Percentiles rank a stretch among this genome's conserved stretches.
Conservation (phyloP, 2,113 vertebrate species). For the Takifugu flavidus region DNA sequence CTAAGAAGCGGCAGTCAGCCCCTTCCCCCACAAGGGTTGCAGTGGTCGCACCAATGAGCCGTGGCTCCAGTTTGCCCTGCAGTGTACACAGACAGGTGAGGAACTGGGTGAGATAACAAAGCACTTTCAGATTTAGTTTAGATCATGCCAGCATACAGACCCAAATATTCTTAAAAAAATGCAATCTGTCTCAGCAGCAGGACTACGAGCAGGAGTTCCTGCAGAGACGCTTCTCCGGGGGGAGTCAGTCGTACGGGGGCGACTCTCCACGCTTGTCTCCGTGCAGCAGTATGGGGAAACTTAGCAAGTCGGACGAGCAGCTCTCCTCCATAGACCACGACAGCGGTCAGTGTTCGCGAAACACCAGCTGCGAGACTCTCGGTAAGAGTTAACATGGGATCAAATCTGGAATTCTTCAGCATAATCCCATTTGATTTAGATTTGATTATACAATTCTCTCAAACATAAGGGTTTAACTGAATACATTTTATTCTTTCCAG, state of each 20-base stretch:
- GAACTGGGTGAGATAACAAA: not conserved
- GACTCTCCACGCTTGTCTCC: constrained; percentile 94
- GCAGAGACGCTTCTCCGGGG: constrained; percentile 91
- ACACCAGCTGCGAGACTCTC: constrained; percentile 98
- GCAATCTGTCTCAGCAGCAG: constrained; percentile 61
- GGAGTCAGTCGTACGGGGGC: constrained; percentile 92
- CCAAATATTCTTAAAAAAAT: not conserved
- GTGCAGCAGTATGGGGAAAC: constrained; percentile 93
- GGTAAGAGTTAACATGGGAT: constrained; percentile 68
- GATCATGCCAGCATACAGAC: not conserved
- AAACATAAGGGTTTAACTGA: not conserved
- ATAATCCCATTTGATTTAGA: not conserved
- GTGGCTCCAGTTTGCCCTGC: constrained; percentile 89
- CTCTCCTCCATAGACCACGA: constrained; percentile 94
- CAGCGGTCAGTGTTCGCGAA: constrained; percentile 95
- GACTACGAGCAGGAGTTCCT: constrained; percentile 91
- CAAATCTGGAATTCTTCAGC: not conserved
- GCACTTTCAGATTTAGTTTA: not conserved
- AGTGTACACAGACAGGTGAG: constrained; percentile 90
- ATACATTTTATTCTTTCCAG: not conserved
- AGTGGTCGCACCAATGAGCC: constrained; percentile 94
- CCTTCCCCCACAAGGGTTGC: constrained; percentile 93
- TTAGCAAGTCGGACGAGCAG: constrained; percentile 96
- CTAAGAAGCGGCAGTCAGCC: constrained; percentile 93
- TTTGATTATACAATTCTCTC: not conserved